phyloP scores from a whole-genome alignment of 2,797 vertebrate species.

The Sternotherus odoratus region DNA sequence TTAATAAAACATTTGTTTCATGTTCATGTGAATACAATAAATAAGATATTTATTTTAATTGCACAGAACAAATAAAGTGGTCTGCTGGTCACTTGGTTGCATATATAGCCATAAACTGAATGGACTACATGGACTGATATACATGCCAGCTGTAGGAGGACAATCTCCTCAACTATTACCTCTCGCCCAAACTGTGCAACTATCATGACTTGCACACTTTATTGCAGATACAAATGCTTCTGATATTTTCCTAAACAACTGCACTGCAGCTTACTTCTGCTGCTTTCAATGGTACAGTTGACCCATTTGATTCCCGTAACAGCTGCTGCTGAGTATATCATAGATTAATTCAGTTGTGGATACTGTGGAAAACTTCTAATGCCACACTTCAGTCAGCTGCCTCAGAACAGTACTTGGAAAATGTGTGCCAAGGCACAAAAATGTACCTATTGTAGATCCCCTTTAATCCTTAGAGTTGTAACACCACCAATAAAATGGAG shows the following conservation, averaged over 20 bases:
- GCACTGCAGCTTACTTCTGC: constrained; percentile 36
- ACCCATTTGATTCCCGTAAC: constrained; percentile 37
- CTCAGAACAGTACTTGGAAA: constrained; percentile 24
- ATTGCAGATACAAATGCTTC: constrained; percentile 4
- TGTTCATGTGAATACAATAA: neutral
- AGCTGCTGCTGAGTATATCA: constrained; percentile 48
- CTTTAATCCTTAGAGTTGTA: constrained; percentile 35
- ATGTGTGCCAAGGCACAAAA: neutral
- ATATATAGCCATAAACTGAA: neutral
- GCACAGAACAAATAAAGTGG: neutral
- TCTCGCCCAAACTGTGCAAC: constrained; percentile 38
- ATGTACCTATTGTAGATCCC: neutral
- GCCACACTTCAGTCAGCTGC: constrained; percentile 39
- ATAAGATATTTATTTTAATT: neutral
- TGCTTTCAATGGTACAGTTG: constrained; percentile 30
- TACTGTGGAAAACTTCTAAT: constrained; percentile 45
- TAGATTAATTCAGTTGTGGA: constrained; percentile 50
- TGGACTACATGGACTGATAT: neutral
- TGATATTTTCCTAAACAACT: constrained; percentile 43
- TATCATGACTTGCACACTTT: neutral
- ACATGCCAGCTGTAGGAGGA: neutral
- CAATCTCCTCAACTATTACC: neutral
- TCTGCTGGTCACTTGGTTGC: neutral
- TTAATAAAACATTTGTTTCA: neutral
- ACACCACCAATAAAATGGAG: neutral